These are phyloP conservation scores for Sinosuthora webbiana DNA, from an alignment of 2,113 vertebrate genomes.

Conservation along the genomic window DNA sequence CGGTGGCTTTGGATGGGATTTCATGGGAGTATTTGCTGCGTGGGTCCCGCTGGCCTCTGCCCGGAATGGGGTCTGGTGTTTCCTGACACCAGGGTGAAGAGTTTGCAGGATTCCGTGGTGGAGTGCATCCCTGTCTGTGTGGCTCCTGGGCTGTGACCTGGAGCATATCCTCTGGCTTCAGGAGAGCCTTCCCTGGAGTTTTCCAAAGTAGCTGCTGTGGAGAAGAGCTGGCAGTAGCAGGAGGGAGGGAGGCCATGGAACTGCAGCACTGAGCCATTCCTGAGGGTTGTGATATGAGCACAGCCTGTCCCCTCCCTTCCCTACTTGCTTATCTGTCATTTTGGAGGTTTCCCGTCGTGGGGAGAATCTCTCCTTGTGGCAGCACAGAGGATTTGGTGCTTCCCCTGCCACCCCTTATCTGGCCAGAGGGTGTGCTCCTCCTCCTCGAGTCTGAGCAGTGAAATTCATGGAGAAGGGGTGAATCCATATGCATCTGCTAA, in stretches of 20 bases:
- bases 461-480: neutral
- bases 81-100: neutral
- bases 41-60: neutral
- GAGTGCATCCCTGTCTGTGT: too few species aligned
- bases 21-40: rapidly evolving
- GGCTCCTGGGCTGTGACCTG: neutral
- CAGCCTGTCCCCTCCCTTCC: neutral
- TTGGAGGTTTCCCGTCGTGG: rapidly evolving
- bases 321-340: neutral
- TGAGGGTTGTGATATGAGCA: neutral
- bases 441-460: neutral
- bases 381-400: neutral
- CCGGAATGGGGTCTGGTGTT: rapidly evolving
- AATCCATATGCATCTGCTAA: neutral
- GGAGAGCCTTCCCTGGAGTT: neutral
- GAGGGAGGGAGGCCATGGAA: neutral
- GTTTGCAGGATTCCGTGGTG: neutral
- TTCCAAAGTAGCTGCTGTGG: neutral
- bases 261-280: neutral
- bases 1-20: neutral
- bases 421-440: neutral
- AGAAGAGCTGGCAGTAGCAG: neutral
- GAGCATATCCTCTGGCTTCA: neutral
- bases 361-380: rapidly evolving
- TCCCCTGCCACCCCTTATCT: neutral